Conservation (phyloP, 2,113 vertebrate species). For the Halichoerus grypus region DNA sequence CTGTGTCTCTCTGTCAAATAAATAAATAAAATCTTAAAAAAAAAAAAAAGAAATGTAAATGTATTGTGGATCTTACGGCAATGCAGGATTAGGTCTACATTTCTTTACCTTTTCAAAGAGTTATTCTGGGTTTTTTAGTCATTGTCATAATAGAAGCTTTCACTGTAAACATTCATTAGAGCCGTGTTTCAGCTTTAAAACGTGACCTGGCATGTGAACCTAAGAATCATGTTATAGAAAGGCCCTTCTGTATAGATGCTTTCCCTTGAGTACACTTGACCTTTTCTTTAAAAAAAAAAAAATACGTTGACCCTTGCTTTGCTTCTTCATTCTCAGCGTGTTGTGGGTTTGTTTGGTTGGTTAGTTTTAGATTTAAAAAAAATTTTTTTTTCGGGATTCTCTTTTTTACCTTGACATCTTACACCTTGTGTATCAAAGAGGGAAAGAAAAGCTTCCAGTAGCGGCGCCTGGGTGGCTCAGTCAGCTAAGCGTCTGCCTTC, state of each 20-base stretch:
- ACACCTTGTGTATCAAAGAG: constrained; percentile 11
- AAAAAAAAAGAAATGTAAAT: not conserved
- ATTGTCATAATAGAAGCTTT: constrained; percentile 23
- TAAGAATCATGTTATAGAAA: not conserved
- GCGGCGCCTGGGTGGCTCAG: no score
- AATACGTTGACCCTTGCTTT: not conserved
- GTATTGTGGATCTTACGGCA: not conserved
- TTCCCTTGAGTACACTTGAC: not conserved
- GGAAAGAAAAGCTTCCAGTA: constrained; percentile 3
- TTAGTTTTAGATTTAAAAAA: not conserved
- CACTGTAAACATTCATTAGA: not conserved
- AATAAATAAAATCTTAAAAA: no score
- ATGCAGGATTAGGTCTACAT: not conserved
- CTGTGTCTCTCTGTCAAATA: no score
- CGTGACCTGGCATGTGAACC: not conserved
- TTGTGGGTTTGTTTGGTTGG: not conserved
- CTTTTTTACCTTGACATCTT: constrained; percentile 29
- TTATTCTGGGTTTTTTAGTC: not conserved
- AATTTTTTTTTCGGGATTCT: not conserved
- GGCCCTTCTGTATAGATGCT: not conserved
- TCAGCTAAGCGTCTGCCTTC: no score
- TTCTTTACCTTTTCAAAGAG: constrained; percentile 41
- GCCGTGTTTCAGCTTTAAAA: not conserved
- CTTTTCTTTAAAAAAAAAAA: constrained; percentile 6
- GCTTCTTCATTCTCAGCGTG: not conserved